These are phyloP conservation scores for Oligia fasciuncula DNA, from an alignment of 2,888 invertebrate genomes.

Conservation along the genomic window DNA sequence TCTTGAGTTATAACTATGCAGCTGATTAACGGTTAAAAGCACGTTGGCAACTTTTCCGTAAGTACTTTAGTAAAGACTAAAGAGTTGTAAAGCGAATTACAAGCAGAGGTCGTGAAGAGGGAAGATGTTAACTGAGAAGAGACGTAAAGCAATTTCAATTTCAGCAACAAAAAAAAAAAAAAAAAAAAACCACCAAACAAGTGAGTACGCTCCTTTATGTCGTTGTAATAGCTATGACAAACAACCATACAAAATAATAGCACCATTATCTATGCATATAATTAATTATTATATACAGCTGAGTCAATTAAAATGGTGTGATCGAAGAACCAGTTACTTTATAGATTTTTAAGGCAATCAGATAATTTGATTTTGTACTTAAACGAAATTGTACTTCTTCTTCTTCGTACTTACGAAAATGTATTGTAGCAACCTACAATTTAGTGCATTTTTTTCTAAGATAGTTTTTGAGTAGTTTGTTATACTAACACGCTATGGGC, in stretches of 20 bases:
- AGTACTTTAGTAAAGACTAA: not conserved
- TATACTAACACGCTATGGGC: not conserved
- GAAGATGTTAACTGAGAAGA: not conserved
- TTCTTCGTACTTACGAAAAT: not conserved
- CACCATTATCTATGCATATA: constrained; percentile 55
- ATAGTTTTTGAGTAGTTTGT: not conserved
- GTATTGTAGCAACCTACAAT: too few relatives aligned
- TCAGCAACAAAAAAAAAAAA: too few relatives aligned
- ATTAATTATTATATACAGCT: constrained; percentile 67
- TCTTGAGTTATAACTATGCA: not conserved
- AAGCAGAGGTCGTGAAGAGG: not conserved
- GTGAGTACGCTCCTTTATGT: not conserved
- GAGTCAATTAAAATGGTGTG: constrained; percentile 71
- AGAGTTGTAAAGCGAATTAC: not conserved
- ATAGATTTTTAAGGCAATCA: not conserved
- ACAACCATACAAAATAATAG: constrained; percentile 53
- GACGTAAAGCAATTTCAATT: not conserved
- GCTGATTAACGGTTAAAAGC: not conserved
- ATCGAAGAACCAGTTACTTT: not conserved
- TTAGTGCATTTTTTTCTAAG: not conserved
- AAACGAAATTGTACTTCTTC: not conserved
- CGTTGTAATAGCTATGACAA: constrained; percentile 10
- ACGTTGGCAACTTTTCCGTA: not conserved
- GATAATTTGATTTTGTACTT: not conserved
- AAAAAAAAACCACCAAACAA: too few relatives aligned